Percentiles rank a stretch among this genome's conserved stretches.
These are phyloP conservation scores for Tragulus kanchil DNA, from an alignment of 2,113 vertebrate species.

Conservation along the genomic window DNA sequence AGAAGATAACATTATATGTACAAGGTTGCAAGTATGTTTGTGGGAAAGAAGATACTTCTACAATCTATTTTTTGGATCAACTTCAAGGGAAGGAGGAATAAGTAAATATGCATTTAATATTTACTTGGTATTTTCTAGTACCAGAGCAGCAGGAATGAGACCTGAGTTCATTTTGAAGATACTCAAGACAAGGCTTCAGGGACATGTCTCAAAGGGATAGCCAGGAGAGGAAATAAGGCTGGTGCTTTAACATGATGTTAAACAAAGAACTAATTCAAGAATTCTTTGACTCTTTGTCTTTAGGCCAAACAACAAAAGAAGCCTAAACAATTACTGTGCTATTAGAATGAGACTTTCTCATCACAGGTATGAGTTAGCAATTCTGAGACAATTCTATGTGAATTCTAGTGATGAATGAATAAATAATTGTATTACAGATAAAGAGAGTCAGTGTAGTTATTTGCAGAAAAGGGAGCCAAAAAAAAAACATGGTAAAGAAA, in stretches of 20 bases:
- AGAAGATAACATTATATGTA: not conserved
- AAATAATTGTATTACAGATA: not conserved
- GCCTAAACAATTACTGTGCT: not conserved
- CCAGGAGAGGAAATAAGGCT: not conserved
- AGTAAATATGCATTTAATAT: not conserved
- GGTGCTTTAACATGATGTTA: not conserved
- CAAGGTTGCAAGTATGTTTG: constrained; percentile 23
- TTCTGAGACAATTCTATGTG: not conserved
- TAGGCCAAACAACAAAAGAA: not conserved
- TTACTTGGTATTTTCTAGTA: constrained; percentile 22
- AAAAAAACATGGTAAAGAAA: not conserved
- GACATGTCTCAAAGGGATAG: not conserved
- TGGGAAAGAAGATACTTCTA: constrained; percentile 19
- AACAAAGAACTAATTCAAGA: not conserved
- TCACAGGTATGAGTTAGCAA: not conserved
- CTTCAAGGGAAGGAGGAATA: not conserved
- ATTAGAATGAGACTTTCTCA: not conserved
- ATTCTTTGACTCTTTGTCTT: not conserved
- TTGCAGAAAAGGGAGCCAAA: not conserved
- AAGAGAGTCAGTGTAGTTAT: not conserved
- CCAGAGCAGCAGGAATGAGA: not conserved
- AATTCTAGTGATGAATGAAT: not conserved
- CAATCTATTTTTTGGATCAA: not conserved
- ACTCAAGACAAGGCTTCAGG: not conserved
- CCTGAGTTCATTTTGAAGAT: not conserved